A percentile compares a stretch with the other conserved stretches of the same genome.
phyloP scores from a whole-genome alignment of 2,888 invertebrate species.

The Tipula vernalis region DNA sequence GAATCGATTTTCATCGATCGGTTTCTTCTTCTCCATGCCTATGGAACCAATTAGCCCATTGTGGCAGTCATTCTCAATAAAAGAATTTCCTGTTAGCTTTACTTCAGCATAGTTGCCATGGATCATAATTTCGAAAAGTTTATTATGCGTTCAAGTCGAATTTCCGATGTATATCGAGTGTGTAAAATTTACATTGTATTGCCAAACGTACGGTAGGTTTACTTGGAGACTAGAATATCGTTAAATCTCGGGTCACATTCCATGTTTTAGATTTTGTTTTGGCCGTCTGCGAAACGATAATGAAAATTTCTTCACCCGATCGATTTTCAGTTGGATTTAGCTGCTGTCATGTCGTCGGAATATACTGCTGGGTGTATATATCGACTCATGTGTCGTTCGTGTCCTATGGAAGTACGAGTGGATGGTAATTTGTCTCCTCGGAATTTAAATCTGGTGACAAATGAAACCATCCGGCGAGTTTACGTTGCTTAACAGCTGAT shows the following conservation, averaged over 20 bases:
- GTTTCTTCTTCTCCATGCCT: constrained; percentile 95
- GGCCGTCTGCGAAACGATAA: constrained; percentile 62
- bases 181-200: constrained; percentile 87
- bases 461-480: constrained; percentile 85
- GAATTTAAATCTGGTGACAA: constrained; percentile 52
- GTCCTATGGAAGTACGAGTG: constrained; percentile 56
- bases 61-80: constrained; percentile 74
- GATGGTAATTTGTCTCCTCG: constrained; percentile 58
- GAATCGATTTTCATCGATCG: constrained; percentile 68
- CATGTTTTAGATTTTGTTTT: constrained; percentile 54
- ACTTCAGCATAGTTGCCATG: constrained; percentile 88
- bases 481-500: constrained; percentile 70
- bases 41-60: constrained; percentile 63
- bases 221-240: constrained; percentile 89
- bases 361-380: constrained; percentile 64
- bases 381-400: constrained; percentile 50
- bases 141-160: constrained; percentile 77
- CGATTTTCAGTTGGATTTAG: constrained; percentile 82
- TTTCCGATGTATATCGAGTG: constrained; percentile 81
- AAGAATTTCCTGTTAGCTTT: constrained; percentile 74
- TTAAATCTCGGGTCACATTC: constrained; percentile 70
- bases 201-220: constrained; percentile 87
- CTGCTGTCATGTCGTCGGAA: constrained; percentile 67
- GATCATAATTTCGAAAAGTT: constrained; percentile 70
- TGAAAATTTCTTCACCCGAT: constrained; percentile 69